Conservation (phyloP, 2,113 vertebrate genomes). For the Panthera tigris region DNA sequence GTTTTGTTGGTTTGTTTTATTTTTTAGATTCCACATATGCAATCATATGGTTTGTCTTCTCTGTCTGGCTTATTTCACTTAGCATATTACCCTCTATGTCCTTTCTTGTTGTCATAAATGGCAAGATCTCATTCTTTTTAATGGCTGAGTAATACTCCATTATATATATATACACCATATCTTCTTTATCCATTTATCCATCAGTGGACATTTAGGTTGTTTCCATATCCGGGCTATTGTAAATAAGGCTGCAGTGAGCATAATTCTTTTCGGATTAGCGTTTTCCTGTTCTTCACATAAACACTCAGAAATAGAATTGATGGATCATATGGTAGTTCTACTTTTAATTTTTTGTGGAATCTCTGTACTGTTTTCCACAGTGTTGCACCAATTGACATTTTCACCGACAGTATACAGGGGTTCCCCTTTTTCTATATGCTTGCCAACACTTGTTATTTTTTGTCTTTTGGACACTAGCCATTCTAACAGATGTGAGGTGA, state of each 20-base stretch:
- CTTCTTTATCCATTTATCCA: background rate
- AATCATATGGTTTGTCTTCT: background rate
- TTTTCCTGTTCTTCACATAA: background rate
- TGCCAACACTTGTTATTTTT: background rate
- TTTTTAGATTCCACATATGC: background rate
- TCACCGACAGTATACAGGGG: background rate
- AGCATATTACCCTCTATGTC: background rate
- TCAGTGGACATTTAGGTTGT: background rate
- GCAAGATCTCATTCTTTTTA: background rate
- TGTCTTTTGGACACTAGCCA: background rate
- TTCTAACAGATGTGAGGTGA: background rate
- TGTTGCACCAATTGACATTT: background rate
- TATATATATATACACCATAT: background rate
- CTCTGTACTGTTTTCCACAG: background rate
- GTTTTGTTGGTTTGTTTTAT: background rate
- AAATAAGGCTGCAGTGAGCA: background rate
- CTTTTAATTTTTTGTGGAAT: background rate
- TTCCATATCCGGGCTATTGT: background rate
- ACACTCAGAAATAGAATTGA: background rate
- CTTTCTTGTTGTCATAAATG: background rate
- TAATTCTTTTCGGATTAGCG: background rate
- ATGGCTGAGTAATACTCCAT: background rate
- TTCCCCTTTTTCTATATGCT: background rate
- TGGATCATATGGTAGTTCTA: background rate
- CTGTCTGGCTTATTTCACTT: background rate